Conservation (phyloP, 2,113 vertebrate genomes). For the Barnardius zonarius region DNA sequence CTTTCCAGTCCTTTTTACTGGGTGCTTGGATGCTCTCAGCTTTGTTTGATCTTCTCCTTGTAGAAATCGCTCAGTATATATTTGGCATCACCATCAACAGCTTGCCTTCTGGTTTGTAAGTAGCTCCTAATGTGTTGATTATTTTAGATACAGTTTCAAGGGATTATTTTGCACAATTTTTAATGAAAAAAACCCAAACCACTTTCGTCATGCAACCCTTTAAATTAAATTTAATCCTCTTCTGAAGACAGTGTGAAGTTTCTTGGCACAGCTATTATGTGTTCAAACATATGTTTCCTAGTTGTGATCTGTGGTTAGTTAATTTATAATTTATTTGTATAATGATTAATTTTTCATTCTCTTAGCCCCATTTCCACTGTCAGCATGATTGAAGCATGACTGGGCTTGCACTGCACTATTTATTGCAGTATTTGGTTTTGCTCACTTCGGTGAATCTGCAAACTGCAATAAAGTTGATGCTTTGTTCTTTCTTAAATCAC, state of each 20-base stretch:
- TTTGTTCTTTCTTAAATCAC: neutral
- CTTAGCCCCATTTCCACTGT: neutral
- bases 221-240: neutral
- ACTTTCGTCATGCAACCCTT: neutral
- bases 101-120: constrained; percentile 86
- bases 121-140: constrained; percentile 40
- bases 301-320: neutral
- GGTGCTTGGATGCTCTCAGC: constrained; percentile 79
- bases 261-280: neutral
- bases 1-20: constrained; percentile 79
- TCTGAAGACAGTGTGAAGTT: neutral
- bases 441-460: neutral
- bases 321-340: neutral
- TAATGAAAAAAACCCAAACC: neutral
- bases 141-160: neutral
- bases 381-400: neutral
- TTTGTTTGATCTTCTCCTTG: constrained; percentile 77
- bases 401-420: neutral
- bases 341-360: neutral
- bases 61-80: constrained; percentile 67
- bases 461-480: neutral
- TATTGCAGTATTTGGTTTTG: neutral
- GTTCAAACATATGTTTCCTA: neutral
- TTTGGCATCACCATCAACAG: constrained; percentile 70
- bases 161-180: neutral